Base-by-base conservation (phyloP, 2,113 vertebrate genomes). In the Periophthalmodon schlosseri region DNA sequence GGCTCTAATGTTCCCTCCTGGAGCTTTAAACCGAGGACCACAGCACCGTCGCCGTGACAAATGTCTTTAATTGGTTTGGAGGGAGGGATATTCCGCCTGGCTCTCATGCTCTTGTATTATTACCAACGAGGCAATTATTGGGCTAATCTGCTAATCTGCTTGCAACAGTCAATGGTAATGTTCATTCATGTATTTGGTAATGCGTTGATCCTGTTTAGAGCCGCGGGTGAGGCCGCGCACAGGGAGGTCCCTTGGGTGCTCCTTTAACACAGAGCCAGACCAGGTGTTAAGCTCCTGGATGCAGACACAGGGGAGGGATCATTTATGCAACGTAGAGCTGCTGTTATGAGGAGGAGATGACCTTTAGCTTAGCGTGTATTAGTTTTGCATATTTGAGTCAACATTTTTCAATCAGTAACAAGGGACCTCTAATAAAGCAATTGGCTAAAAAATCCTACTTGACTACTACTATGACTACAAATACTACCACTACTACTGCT, bases 121-220 rank as follows among this genome's bases (percentile, higher is more conserved):
- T 81, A 58, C 67, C 34, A 79, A 64, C 75, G 0, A 1, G 57
- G 73, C 79, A 83, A 86, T 85, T 81, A 86, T 72, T 66, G 65
- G 60, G 74, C 68, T 86, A 80, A 84, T 86, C 84, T 84, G 80
- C 75, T 88, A 83, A 84, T 88, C 87, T 84, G 67, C 58, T 65
- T 61, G 68, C 73, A n/a, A 57, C 74, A 72, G 71, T 86, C 67
- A 79, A 76, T 33, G 73, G 36, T 60, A 83, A 80, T 78, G 75
- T 77, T 64, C 61, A 65, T 72, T 76, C 78, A 47, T 84, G 64
- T 67, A 12, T 74, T 83, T 69, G 76, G 58, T 88, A 84, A 84
- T 79, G 66, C 23, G 69, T 76, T 86, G 71, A 81, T 75, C 68
- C 73, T 46, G 73, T 46, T 52, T 16, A 49, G 61, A 49, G 72